Base-by-base conservation (phyloP, 1,140 invertebrate species). In the Venustaconcha ellipsiformis region DNA sequence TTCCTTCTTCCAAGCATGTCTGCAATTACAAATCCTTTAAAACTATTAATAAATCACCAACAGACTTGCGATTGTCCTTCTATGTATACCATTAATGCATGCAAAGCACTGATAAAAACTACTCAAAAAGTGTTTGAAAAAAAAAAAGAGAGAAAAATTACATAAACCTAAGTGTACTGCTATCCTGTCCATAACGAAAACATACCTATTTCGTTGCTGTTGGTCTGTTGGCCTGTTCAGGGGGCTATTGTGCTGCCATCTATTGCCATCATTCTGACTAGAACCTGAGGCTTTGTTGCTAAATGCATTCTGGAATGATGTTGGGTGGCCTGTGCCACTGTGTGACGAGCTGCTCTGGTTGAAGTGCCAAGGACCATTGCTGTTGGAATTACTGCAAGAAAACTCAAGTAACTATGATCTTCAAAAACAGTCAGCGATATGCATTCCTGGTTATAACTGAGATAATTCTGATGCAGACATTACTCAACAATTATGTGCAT, bases 221-320 rank as follows among this genome's bases (percentile, higher is more conserved):
- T 48, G 37, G 37, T 48, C 37, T 11, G 37, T 48, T 48, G 37
- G 78, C 15, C 82, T 78, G 62, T 84, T 79, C 63, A 86, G 65
- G n/a, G 85, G 85, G 79, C 85, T 86, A 62, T 81, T 76, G 56
- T 78, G 78, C 26, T 79, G 79, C 85, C 85, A 86, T 48, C 78
- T 75, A 65, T 82, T 80, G 14, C 74, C 72, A 18, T 83, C 81
- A 72, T 79, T 85, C n/a, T 75, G 70, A 18, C 17, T 67, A 56
- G 79, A 55, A n/a, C 59, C 70, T 8, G 57, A 18, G 15, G 67
- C 59, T 14, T 56, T 57, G 37, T 63, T 74, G 48, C 58, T 65
- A 57, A 80, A 64, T 37, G 78, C 67, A 66, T 77, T 80, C 48
- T 64, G 79, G 72, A 78, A 80, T 74, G 79, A 74, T 20, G 79